These are phyloP conservation scores for Scolopax mira DNA, from an alignment of 2,113 vertebrate genomes.

Conservation along the genomic window DNA sequence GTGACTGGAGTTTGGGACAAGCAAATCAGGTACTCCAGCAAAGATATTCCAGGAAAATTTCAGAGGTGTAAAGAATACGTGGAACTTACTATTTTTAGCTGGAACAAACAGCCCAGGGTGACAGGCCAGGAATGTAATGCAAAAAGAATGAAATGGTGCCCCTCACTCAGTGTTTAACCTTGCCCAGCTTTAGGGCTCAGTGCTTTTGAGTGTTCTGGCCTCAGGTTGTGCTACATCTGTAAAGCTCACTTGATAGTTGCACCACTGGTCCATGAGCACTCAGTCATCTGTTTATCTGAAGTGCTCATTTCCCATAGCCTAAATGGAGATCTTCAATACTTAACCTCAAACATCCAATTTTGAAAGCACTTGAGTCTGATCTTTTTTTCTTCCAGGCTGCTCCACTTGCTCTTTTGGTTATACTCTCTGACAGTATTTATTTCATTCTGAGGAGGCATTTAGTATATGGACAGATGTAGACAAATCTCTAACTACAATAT, in stretches of 20 bases:
- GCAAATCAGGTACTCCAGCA: not conserved
- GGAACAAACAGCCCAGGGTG: not conserved
- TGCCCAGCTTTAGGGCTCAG: not conserved
- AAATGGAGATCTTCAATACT: not conserved
- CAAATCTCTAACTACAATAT: not conserved
- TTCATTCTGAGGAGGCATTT: not conserved
- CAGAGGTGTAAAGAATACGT: not conserved
- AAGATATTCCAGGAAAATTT: not conserved
- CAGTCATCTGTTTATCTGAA: not conserved
- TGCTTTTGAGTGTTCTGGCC: not conserved
- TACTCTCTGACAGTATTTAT: not conserved
- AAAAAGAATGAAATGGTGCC: not conserved
- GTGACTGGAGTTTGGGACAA: not conserved
- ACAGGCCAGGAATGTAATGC: not conserved
- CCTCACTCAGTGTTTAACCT: not conserved
- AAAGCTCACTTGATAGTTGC: not conserved
- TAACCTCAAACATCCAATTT: conserved; percentile 14
- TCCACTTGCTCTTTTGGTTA: not conserved
- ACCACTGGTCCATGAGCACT: not conserved
- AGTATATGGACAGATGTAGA: not conserved
- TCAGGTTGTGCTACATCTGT: not conserved
- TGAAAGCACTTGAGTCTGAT: not conserved
- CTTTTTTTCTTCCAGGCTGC: not conserved
- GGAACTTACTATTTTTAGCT: not conserved
- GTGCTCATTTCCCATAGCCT: not conserved